Base-by-base conservation (phyloP, 2,888 invertebrate genomes). In the Sesamia inferens region DNA sequence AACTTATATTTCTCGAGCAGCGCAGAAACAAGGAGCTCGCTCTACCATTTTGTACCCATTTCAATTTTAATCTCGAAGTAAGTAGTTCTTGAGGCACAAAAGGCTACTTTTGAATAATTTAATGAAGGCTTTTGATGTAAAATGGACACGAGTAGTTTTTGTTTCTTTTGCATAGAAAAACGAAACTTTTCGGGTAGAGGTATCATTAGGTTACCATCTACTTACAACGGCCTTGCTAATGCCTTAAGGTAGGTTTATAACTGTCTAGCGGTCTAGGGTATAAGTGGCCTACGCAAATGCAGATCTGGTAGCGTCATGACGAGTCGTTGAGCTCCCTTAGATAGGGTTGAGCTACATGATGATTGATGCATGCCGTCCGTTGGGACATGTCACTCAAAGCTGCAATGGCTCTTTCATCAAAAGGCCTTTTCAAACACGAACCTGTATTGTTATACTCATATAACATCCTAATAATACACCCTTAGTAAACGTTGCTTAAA, bases 91-190 rank as follows among this genome's bases (percentile, higher is more conserved):
- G 42, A 63, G 55, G 42, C 58, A 72, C 67, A 65, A 84, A 81
- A 77, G 68, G 69, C 67, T 47, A 63, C 67, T 75, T 63, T 69
- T 84, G 66, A 78, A 81, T 81, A 86, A 86, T 84, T 78, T 57
- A 74, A 68, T 59, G 39, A n/a, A 61, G n/a, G 58, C 58, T 11
- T 83, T 76, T 85, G 73, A 78, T 31, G 67, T 31, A 24, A 76
- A 76, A 74, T 68, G 11, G 39, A 59, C 22, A 55, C 31, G n/a
- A 63, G 48, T 66, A 65, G 71, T 81, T 76, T 64, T 39, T 51
- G 57, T 81, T 74, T 71, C 44, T 5, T 54, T 68, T 48, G 24
- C 13, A 22, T 51, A 55, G 19, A 19, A 55, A 75, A 19, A 74
- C 13, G 0, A 51, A 57, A 48, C 14, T 48, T 0, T 31, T 47